A percentile compares a stretch with the other conserved stretches of the same genome.
These are phyloP conservation scores for Steinernema hermaphroditum DNA, from an alignment of 2,888 invertebrate genomes.

Conservation along the genomic window DNA sequence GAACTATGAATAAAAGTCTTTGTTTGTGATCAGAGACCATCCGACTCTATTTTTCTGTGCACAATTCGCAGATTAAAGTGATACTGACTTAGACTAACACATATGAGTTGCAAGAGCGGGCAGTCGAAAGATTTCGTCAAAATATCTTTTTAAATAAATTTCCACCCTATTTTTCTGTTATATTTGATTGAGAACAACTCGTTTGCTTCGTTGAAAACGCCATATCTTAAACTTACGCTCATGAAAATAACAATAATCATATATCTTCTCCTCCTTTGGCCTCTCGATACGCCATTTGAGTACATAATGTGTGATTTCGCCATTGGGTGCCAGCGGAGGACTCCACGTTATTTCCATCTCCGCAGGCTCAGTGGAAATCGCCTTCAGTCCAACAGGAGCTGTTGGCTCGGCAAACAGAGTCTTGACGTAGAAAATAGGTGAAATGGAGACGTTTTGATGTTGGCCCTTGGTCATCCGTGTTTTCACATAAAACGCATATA, in stretches of 20 bases:
- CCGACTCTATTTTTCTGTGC: too few species aligned
- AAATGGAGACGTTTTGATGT: conserved; percentile 63
- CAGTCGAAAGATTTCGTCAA: too few species aligned
- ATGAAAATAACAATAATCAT: neutral
- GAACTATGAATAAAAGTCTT: too few species aligned
- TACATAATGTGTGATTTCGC: conserved; percentile 80
- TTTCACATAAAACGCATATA: conserved; percentile 90
- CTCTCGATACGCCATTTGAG: conserved; percentile 34
- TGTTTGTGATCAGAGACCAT: too few species aligned
- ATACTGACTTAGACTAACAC: too few species aligned
- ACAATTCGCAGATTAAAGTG: too few species aligned
- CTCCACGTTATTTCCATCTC: conserved; percentile 74
- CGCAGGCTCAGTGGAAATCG: conserved; percentile 36
- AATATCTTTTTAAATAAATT: too few species aligned
- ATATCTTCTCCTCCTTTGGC: neutral
- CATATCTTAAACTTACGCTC: neutral
- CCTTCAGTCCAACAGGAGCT: conserved; percentile 27
- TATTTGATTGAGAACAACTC: too few species aligned
- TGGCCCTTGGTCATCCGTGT: conserved; percentile 70
- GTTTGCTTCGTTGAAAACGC: too few species aligned
- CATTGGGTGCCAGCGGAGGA: conserved; percentile 79
- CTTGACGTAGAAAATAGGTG: conserved; percentile 56
- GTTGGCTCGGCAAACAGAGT: conserved; percentile 55
- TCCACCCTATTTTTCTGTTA: too few species aligned
- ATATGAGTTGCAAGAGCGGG: too few species aligned